Conservation (phyloP, 92 coral and sea anemone genomes). For the Zoanthus gigantus region DNA sequence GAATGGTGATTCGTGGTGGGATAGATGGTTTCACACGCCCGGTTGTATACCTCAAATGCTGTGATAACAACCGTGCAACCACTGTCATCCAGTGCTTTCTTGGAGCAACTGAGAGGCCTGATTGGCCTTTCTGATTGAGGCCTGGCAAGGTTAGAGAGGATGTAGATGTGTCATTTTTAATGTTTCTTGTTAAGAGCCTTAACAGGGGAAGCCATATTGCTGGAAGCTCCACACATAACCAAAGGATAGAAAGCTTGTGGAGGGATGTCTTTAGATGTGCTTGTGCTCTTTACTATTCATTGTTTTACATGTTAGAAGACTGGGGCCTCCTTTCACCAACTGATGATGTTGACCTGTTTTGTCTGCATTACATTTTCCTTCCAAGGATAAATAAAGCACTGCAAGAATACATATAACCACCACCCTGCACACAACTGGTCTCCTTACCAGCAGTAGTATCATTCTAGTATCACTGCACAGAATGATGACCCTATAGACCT, state of each 20-base stretch:
- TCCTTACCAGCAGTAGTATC: conserved; percentile 57
- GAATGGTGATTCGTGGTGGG: conserved; percentile 55
- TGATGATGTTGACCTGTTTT: conserved; percentile 56
- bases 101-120: conserved; percentile 50
- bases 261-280: conserved; percentile 58
- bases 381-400: conserved; percentile 59
- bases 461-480: conserved; percentile 42
- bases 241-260: conserved; percentile 52
- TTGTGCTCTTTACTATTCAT: conserved; percentile 50
- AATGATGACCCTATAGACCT: conserved; percentile 49
- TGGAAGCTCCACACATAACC: conserved; percentile 57
- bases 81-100: conserved; percentile 42
- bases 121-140: conserved; percentile 53
- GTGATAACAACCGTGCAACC: conserved; percentile 56
- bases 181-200: conserved; percentile 53
- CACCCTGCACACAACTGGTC: conserved; percentile 62
- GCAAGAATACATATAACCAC: conserved; percentile 45
- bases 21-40: conserved; percentile 33
- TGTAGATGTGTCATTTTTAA: conserved; percentile 53
- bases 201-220: conserved; percentile 53
- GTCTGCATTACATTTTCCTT: conserved; percentile 47
- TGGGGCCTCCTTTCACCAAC: conserved; percentile 37
- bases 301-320: conserved; percentile 57
- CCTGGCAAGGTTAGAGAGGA: conserved; percentile 60
- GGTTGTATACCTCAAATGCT: conserved; percentile 40